These are phyloP conservation scores for Lagorchestes hirsutus DNA, from an alignment of 2,797 vertebrate genomes.

Conservation along the genomic window DNA sequence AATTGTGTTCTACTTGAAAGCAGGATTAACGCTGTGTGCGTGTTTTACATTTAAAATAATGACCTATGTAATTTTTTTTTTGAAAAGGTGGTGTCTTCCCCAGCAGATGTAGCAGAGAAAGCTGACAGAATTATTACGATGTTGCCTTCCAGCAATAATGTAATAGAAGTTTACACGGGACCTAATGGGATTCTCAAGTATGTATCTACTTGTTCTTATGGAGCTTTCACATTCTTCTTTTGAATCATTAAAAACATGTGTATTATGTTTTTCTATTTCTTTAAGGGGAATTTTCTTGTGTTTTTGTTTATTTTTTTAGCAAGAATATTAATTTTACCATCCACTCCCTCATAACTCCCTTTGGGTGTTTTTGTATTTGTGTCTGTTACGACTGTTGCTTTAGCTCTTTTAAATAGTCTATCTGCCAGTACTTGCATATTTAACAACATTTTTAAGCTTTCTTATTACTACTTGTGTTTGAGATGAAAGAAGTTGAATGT, in stretches of 20 bases:
- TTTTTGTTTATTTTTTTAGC: constrained; percentile 47
- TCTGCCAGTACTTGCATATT: constrained; percentile 57
- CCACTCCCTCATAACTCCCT: background rate
- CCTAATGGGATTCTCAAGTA: constrained; percentile 95
- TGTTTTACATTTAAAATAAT: constrained; percentile 50
- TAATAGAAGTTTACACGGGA: constrained; percentile 94
- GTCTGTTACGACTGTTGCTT: constrained; percentile 22
- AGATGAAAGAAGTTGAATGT: background rate
- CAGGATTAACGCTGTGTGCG: background rate
- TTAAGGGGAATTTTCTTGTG: constrained; percentile 49
- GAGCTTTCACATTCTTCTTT: constrained; percentile 54
- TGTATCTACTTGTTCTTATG: constrained; percentile 73
- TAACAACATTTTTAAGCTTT: constrained; percentile 66
- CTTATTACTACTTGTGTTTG: background rate
- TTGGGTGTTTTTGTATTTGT: constrained; percentile 24
- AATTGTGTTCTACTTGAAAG: constrained; percentile 15
- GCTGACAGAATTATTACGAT: constrained; percentile 99
- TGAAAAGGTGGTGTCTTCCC: constrained; percentile 94
- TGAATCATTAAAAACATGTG: constrained; percentile 41
- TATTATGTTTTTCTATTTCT: constrained; percentile 59
- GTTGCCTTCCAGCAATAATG: constrained; percentile 96
- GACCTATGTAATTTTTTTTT: constrained; percentile 65
- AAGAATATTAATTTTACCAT: constrained; percentile 39
- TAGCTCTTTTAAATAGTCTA: constrained; percentile 66
- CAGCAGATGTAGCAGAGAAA: constrained; percentile 96